Percentiles rank a stretch among this genome's conserved stretches.
Conservation (phyloP, 2,797 vertebrate genomes). For the Gymnothorax reevesii region DNA sequence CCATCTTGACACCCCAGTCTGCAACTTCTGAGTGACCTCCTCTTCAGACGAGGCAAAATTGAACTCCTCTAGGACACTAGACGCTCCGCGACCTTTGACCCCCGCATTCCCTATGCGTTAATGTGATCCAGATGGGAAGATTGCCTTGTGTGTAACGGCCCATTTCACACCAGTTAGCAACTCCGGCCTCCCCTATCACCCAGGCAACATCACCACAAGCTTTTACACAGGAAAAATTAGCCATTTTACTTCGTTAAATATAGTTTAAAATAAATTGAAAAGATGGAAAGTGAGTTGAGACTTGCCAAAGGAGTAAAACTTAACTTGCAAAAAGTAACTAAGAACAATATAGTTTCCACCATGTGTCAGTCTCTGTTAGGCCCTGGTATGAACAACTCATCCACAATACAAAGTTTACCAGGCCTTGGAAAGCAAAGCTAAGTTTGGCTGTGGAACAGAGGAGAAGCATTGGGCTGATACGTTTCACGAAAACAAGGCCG, state of each 20-base stretch:
- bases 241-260: no score
- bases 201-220: neutral
- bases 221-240: neutral
- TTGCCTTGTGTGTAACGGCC: neutral
- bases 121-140: constrained; percentile 12
- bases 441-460: neutral
- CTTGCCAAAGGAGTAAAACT: no score
- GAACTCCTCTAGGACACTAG: constrained; percentile 7
- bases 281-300: no score
- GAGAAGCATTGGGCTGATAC: neutral
- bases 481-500: no score
- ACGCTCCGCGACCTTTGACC: constrained; percentile 6
- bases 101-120: neutral
- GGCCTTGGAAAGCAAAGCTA: no score
- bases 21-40: neutral
- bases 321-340: no score
- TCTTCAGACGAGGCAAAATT: neutral
- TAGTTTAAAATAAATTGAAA: no score
- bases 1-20: neutral
- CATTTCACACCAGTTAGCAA: neutral
- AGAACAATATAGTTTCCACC: no score
- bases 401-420: no score
- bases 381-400: no score
- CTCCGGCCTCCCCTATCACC: neutral
- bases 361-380: no score